These are phyloP conservation scores for Platycheirus rosarum DNA, from an alignment of 2,888 invertebrate genomes.

Conservation along the genomic window DNA sequence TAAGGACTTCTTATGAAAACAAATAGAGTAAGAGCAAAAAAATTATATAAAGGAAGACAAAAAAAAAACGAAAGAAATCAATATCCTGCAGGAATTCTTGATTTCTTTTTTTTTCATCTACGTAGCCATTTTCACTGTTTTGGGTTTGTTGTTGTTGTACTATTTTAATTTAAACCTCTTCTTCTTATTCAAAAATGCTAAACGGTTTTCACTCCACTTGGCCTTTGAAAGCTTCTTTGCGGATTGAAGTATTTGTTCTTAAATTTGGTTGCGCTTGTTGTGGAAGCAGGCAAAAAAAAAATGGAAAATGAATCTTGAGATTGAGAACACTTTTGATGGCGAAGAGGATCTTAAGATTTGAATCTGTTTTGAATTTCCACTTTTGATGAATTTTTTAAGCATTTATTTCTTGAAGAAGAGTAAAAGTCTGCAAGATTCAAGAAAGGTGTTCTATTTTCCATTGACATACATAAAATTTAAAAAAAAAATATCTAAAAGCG, in stretches of 20 bases:
- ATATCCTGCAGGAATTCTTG: conserved; percentile 65
- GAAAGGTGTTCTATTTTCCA: too few relatives aligned
- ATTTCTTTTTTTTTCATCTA: conserved; percentile 43
- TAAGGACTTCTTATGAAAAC: conserved; percentile 8
- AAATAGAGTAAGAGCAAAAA: conserved; percentile 2
- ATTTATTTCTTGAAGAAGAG: too few relatives aligned
- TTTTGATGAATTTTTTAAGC: too few relatives aligned
- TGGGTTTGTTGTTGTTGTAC: neutral
- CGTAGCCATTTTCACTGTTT: neutral
- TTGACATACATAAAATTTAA: too few relatives aligned
- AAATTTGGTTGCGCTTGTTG: conserved; percentile 47
- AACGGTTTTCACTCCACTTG: conserved; percentile 57
- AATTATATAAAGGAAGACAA: too few relatives aligned
- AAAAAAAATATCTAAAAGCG: too few relatives aligned
- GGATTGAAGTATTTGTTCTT: conserved; percentile 57
- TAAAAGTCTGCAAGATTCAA: too few relatives aligned
- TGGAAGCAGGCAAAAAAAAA: too few relatives aligned
- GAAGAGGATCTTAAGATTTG: conserved; percentile 1
- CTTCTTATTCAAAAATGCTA: conserved; percentile 36
- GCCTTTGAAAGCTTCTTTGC: conserved; percentile 49
- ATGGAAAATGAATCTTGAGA: neutral
- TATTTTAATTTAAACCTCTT: conserved; percentile 38
- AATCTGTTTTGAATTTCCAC: neutral
- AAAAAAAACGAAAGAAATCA: conserved; percentile 57
- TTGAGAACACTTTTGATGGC: neutral